A percentile compares a stretch with the other conserved stretches of the same genome.
Conservation (phyloP, 2,888 invertebrate genomes). For the Plusia festucae region DNA sequence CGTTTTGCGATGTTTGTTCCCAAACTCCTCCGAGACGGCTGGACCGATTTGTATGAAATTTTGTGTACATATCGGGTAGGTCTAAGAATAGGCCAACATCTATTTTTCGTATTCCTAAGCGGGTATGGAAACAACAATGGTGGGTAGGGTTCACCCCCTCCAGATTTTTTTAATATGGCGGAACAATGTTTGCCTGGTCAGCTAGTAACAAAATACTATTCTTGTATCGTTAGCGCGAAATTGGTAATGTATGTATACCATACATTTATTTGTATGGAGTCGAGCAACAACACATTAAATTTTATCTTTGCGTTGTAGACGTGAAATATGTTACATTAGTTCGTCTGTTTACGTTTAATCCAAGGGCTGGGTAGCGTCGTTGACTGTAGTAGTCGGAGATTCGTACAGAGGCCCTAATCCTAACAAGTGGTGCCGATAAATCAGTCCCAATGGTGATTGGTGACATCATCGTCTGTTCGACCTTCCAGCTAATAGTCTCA, state of each 20-base stretch:
- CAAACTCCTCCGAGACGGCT: no score
- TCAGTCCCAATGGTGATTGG: slow-evolving; percentile 78
- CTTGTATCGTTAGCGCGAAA: slow-evolving; percentile 12
- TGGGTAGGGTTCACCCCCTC: no score
- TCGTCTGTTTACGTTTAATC: slow-evolving; percentile 57
- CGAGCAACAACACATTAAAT: slow-evolving; percentile 51
- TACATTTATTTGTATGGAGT: slow-evolving; percentile 49
- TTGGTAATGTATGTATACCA: slow-evolving; percentile 21
- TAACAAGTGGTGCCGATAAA: slow-evolving; percentile 79
- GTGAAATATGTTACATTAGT: slow-evolving; percentile 59
- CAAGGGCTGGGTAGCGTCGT: slow-evolving; percentile 43
- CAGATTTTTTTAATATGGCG: no score
- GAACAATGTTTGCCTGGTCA: no score
- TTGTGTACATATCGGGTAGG: no score
- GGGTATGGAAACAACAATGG: no score
- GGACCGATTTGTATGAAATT: no score
- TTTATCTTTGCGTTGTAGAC: slow-evolving; percentile 62
- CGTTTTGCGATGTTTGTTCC: no score
- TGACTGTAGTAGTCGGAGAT: slow-evolving; percentile 6
- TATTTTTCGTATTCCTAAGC: no score
- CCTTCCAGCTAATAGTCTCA: slow-evolving; percentile 82
- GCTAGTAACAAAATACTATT: neutral
- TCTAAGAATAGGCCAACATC: no score
- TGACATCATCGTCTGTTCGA: slow-evolving; percentile 84
- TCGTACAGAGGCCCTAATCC: slow-evolving; percentile 73